Evolutionary conservation across 1,140 invertebrate species (phyloP).

Genomic region (Plodia interpunctella): DNA sequence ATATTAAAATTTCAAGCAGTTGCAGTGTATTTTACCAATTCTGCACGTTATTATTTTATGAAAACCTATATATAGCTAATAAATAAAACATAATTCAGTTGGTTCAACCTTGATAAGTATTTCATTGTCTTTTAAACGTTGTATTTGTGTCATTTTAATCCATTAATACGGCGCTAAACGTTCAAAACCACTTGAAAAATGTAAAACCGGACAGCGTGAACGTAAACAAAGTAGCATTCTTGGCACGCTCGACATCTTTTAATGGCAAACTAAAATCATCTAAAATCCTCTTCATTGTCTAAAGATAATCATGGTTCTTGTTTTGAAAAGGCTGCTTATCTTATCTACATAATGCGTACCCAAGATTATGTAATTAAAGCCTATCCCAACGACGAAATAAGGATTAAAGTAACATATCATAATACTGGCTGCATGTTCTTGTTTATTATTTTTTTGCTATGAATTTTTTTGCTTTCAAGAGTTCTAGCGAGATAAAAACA

Average conservation of each 20-base stretch:
- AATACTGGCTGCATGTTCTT: not conserved
- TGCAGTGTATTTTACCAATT: no score
- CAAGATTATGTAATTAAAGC: not conserved
- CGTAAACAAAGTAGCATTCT: not conserved
- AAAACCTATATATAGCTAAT: no score
- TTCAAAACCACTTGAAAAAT: not conserved
- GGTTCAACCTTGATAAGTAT: no score
- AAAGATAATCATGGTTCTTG: not conserved
- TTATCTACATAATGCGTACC: not conserved
- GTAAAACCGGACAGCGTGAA: not conserved
- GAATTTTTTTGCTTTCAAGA: no score
- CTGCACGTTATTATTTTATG: no score
- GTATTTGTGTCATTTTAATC: no score
- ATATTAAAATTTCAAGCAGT: no score
- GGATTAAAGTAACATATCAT: not conserved
- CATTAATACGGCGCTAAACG: not conserved
- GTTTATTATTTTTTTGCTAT: conserved; percentile 9
- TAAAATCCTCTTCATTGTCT: conserved; percentile 2
- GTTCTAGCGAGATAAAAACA: not conserved
- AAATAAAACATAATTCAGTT: no score
- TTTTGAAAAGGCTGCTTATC: not conserved
- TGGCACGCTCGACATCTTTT: conserved; percentile 1
- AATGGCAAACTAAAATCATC: not conserved
- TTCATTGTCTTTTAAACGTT: no score
- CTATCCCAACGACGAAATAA: not conserved